Evolutionary conservation across 2,113 vertebrate genomes (phyloP).

Genomic region (Hassar affinis): DNA sequence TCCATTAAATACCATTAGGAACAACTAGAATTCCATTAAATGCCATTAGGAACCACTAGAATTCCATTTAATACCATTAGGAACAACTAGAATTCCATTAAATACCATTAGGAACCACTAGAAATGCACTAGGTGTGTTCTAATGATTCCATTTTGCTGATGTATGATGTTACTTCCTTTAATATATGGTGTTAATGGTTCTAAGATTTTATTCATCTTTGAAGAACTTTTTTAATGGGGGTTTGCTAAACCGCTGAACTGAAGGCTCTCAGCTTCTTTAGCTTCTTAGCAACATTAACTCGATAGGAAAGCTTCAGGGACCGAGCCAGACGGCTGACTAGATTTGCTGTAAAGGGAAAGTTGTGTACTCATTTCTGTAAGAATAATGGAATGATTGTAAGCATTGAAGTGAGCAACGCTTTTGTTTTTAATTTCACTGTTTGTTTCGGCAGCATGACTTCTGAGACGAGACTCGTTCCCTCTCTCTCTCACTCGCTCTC

Average conservation of each 20-base stretch:
- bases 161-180: neutral
- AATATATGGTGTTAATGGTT: neutral
- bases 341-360: neutral
- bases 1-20: neutral
- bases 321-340: neutral
- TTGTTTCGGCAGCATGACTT: constrained; percentile 27
- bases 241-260: neutral
- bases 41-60: no score
- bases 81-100: neutral
- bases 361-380: neutral
- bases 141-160: neutral
- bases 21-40: no score
- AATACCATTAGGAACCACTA: neutral
- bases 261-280: neutral
- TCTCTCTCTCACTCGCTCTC: no score
- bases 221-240: no score
- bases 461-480: neutral
- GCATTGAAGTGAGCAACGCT: neutral
- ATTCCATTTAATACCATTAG: no score
- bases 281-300: neutral
- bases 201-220: neutral
- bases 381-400: constrained; percentile 1
- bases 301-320: neutral
- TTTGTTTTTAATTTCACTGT: neutral
- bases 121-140: neutral